Conservation (phyloP, 2,113 vertebrate species). For the Physeter macrocephalus region DNA sequence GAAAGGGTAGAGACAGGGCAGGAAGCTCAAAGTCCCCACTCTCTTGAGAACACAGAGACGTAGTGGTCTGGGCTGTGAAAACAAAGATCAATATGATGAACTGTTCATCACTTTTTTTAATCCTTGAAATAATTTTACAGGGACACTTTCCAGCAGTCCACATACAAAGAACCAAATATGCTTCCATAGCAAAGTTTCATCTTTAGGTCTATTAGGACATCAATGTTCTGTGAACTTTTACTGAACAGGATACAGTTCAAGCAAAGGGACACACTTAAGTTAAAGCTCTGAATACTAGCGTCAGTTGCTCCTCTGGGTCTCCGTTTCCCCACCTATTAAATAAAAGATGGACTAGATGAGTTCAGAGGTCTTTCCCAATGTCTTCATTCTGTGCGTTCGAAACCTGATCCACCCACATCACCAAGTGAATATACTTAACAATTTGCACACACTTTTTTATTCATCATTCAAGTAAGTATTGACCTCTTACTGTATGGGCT, state of each 20-base stretch:
- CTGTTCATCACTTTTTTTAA: not conserved
- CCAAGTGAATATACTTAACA: not conserved
- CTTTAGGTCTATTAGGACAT: not conserved
- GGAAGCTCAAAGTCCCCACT: not conserved
- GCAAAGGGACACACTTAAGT: not conserved
- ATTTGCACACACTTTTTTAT: not conserved
- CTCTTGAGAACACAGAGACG: not conserved
- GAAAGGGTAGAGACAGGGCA: not conserved
- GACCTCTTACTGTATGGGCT: not conserved
- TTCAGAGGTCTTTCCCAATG: not conserved
- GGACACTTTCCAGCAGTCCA: not conserved
- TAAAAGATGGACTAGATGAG: not conserved
- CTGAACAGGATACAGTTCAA: not conserved
- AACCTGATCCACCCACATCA: not conserved
- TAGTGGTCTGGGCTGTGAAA: not conserved
- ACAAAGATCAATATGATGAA: not conserved
- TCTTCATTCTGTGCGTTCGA: not conserved
- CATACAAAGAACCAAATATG: not conserved
- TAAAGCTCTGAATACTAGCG: not conserved
- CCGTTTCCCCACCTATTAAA: not conserved
- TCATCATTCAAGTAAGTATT: not conserved
- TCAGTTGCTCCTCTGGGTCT: not conserved
- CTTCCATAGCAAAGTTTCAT: not conserved
- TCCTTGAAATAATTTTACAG: not conserved
- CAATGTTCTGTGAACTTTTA: not conserved